Conservation (phyloP, 2,888 invertebrate species). For the Habrosyne pyritoides region DNA sequence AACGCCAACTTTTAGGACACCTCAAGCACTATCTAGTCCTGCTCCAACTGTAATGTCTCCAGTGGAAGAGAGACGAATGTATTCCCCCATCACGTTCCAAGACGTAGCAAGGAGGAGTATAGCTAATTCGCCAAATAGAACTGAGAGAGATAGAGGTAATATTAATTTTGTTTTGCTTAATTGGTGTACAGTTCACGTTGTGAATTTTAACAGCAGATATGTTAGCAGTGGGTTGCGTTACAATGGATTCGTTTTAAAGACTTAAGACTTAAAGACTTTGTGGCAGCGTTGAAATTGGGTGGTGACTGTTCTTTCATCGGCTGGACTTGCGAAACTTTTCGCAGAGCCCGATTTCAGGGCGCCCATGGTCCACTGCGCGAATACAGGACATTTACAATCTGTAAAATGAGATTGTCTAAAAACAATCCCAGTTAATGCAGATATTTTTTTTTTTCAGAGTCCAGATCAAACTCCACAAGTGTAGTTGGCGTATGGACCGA, state of each 20-base stretch:
- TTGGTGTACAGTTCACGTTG: not conserved
- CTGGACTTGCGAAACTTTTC: too few species aligned
- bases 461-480: slow-evolving; percentile 88
- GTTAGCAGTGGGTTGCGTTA: not conserved
- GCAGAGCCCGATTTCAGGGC: too few species aligned
- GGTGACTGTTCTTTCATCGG: too few species aligned
- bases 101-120: slow-evolving; percentile 92
- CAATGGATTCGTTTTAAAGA: too few species aligned
- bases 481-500: slow-evolving; percentile 78
- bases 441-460: slow-evolving; percentile 68
- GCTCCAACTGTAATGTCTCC: slow-evolving; percentile 65
- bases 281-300: too few species aligned
- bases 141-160: slow-evolving; percentile 61
- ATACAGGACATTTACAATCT: not conserved
- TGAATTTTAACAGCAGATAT: not conserved
- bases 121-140: slow-evolving; percentile 87
- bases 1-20: slow-evolving; percentile 31
- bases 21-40: slow-evolving; percentile 30
- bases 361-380: too few species aligned
- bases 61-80: slow-evolving; percentile 87
- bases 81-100: slow-evolving; percentile 93
- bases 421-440: not conserved
- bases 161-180: not conserved
- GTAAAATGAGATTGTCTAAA: not conserved
- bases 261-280: too few species aligned